Evolutionary conservation across 2,888 invertebrate genomes (phyloP), one percentile per base, ranked within the genome.

Genomic region (Cryptus armator): DNA sequence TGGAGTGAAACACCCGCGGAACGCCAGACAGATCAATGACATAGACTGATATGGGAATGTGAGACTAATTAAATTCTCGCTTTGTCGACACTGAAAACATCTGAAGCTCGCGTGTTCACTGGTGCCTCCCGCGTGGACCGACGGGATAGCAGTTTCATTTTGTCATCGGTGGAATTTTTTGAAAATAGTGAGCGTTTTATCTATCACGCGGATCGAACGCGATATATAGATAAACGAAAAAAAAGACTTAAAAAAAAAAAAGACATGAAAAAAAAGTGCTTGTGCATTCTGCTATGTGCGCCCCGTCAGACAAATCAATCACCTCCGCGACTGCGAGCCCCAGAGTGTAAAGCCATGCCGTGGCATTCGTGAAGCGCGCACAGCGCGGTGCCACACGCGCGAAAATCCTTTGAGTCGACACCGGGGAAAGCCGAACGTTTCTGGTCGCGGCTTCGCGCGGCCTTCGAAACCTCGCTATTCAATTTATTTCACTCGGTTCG

Each of bases 221-320:
- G 59, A 78, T 32, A 32, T 48, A n/a, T 53, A n/a, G 29, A 16
- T 53, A 37, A 32, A 56, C 5, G 37, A 32, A 71, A 51, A 53
- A 32, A 48, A 14, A 70, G 29, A 24, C 5, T 29, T 32, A n/a
- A 53, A 53, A 16, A n/a, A 53, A 48, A 51, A 29, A 37, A 19
- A 67, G 16, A 24, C 19, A 56, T 12, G 10, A 24, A 56, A 75
- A 75, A 75, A 75, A 48, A 24, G 48, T 64, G 48, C 12, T 9
- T 29, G 64, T 32, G 37, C 62, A 71, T 79, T 71, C 62, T 43
- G 48, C 62, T 29, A 51, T 56, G 71, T 62, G 44, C 44, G 19
- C 29, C 14, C 70, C 76, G 70, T 71, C 77, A 77, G 44, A 77
- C 66, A 68, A 80, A 84, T 84, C 81, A 81, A 84, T 81, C 83